Evolutionary conservation across 2,888 invertebrate genomes (phyloP).

Genomic region (Trachelus tabidus): DNA sequence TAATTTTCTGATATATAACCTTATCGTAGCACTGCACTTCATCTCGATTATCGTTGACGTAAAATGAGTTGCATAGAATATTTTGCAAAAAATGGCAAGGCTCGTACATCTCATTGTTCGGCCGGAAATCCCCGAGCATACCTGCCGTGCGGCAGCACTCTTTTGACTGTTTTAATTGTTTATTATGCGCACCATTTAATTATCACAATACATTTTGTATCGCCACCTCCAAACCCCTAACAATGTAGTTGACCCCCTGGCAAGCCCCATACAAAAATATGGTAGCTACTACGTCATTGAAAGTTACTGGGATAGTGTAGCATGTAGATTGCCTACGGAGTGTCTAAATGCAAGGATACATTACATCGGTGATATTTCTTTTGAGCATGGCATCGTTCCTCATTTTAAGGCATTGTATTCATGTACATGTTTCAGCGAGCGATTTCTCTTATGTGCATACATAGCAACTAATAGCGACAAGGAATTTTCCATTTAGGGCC

Average conservation of each 20-base stretch:
- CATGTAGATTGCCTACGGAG: neutral
- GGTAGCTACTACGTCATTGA: constrained; percentile 51
- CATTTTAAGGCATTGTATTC: neutral
- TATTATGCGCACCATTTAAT: constrained; percentile 55
- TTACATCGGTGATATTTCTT: neutral
- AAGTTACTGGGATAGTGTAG: neutral
- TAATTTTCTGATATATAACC: constrained; percentile 28
- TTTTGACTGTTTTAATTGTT: constrained; percentile 38
- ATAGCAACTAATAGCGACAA: too few species aligned
- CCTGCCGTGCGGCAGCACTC: constrained; percentile 26
- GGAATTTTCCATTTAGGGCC: too few species aligned
- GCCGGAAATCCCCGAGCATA: constrained; percentile 20
- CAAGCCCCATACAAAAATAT: constrained; percentile 54
- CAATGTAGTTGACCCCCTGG: constrained; percentile 58
- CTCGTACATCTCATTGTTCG: neutral
- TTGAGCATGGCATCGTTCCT: neutral
- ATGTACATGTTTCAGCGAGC: neutral
- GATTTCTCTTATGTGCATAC: neutral
- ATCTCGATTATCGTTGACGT: constrained; percentile 29
- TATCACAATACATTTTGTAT: constrained; percentile 54
- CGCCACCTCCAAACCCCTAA: constrained; percentile 53
- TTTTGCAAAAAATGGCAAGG: constrained; percentile 30
- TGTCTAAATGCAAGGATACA: neutral
- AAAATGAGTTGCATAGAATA: constrained; percentile 31
- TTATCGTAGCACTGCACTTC: constrained; percentile 30